These are phyloP conservation scores for Dromas ardeola DNA, from an alignment of 2,113 vertebrate genomes.

Conservation along the genomic window DNA sequence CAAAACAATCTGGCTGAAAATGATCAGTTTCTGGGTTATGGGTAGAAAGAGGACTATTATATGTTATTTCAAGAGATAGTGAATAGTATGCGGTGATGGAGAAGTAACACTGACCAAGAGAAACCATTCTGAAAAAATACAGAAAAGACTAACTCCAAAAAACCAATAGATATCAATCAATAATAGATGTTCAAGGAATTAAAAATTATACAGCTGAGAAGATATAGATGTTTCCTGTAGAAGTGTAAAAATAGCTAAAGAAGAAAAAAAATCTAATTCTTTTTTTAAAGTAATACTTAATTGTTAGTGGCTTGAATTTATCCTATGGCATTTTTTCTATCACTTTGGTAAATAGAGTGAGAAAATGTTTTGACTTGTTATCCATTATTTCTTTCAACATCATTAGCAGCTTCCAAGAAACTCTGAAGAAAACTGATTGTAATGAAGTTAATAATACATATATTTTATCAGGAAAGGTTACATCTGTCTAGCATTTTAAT, in stretches of 20 bases:
- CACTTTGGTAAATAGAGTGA: background rate
- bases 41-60: background rate
- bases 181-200: background rate
- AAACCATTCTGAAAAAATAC: background rate
- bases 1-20: background rate
- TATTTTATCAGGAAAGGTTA: conserved; percentile 27
- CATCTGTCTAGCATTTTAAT: conserved; percentile 30
- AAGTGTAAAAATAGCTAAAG: background rate
- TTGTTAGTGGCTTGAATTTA: background rate
- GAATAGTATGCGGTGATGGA: background rate
- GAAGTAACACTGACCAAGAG: background rate
- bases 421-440: background rate
- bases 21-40: background rate
- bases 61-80: background rate
- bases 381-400: background rate
- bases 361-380: background rate
- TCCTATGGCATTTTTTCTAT: background rate
- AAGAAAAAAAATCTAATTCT: background rate
- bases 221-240: background rate
- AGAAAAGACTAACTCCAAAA: background rate
- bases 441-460: conserved; percentile 15
- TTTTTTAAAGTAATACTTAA: background rate
- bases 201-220: background rate
- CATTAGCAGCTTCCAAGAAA: background rate
- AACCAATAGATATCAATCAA: background rate